phyloP scores from a whole-genome alignment of 1,140 invertebrate genomes.

The Drosophila mojavensis region DNA sequence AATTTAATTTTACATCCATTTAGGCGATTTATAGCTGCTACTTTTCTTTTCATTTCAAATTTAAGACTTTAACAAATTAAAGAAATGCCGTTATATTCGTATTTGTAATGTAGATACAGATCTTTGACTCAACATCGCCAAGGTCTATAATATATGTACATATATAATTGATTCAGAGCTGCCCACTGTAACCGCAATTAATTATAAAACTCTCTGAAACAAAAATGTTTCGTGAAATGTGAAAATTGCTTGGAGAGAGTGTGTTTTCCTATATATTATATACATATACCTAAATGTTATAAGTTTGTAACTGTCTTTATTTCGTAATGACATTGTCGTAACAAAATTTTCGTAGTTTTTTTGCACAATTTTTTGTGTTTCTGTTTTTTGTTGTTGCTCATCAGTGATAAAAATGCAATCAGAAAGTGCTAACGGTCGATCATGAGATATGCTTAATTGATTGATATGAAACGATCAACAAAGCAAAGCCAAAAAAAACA shows the following conservation, averaged over 20 bases:
- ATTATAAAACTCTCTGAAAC: conserved; percentile 2
- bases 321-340: conserved; percentile 3
- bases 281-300: not conserved
- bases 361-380: conserved; percentile 40
- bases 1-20: not conserved
- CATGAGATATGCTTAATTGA: conserved; percentile 60
- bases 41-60: conserved; percentile 15
- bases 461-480: conserved; percentile 51
- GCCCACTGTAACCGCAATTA: not conserved
- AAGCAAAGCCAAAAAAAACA: conserved; percentile 21
- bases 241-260: conserved; percentile 2
- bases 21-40: not conserved
- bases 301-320: not conserved
- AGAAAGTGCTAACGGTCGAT: conserved; percentile 71
- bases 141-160: conserved; percentile 13
- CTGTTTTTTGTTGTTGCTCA: conserved; percentile 24
- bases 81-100: not conserved
- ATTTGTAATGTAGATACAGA: not conserved
- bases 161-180: conserved; percentile 6
- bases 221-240: not conserved
- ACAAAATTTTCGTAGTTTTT: conserved; percentile 36
- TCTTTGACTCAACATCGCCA: not conserved
- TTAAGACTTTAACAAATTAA: not conserved
- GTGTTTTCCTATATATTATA: not conserved
- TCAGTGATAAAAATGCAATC: conserved; percentile 72